These are phyloP conservation scores for Ophiodon elongatus DNA, from an alignment of 2,113 vertebrate genomes.

Conservation along the genomic window DNA sequence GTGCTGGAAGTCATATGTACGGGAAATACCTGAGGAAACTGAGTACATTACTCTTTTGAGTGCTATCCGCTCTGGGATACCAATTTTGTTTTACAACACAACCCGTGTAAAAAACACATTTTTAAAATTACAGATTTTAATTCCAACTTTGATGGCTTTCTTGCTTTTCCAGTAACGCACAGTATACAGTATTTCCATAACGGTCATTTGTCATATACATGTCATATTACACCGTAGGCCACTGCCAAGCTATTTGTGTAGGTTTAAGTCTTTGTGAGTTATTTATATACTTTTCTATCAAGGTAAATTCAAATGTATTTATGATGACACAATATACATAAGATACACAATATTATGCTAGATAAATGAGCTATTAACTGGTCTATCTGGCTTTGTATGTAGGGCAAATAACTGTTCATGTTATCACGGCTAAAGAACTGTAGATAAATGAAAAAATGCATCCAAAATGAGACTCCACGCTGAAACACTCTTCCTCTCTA, in stretches of 20 bases:
- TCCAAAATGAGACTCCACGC: constrained; percentile 1
- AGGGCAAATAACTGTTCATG: background rate
- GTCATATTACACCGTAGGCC: background rate
- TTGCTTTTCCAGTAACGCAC: background rate
- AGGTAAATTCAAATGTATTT: constrained; percentile 19
- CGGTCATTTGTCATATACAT: background rate
- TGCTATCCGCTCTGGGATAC: background rate
- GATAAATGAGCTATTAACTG: background rate
- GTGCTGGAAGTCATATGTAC: background rate
- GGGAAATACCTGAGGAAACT: background rate
- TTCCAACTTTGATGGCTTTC: background rate
- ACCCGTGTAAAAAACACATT: background rate
- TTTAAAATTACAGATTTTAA: background rate
- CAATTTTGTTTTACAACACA: too few species aligned
- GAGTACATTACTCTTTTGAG: background rate
- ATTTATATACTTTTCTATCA: constrained; percentile 21
- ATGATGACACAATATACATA: background rate
- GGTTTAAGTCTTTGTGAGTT: background rate
- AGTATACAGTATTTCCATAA: background rate
- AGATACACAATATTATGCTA: background rate
- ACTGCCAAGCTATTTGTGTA: background rate
- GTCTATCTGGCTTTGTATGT: background rate
- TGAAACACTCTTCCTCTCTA: background rate
- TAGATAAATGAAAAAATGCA: background rate
- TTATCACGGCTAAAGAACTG: background rate